phyloP scores from a whole-genome alignment of 2,113 vertebrate species.

The Phycodurus eques region DNA sequence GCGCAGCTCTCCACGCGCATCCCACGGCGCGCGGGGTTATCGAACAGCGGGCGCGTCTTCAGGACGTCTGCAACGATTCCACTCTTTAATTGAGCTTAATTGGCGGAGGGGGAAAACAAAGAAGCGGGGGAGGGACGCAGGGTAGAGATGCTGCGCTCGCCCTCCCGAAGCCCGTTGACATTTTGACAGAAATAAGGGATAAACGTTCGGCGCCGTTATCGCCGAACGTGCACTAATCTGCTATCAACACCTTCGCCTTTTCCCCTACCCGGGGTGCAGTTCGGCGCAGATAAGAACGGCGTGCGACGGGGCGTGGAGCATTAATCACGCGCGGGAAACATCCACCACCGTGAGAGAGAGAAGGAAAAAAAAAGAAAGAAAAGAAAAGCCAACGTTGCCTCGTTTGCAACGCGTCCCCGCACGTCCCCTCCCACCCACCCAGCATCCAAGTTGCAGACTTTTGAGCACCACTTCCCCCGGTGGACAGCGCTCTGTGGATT shows the following conservation, averaged over 20 bases:
- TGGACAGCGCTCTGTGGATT: conserved; percentile 55
- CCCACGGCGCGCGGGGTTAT: background rate
- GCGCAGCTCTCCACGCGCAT: background rate
- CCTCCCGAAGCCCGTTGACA: background rate
- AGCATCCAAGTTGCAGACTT: conserved; percentile 64
- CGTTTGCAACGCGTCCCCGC: conserved; percentile 33
- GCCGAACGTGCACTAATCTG: conserved; percentile 34
- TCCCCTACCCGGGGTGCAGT: conserved; percentile 36
- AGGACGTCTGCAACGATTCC: background rate
- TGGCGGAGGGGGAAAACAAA: background rate
- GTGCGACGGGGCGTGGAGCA: conserved; percentile 53
- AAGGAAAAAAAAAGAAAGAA: conserved; percentile 22
- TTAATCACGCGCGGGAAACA: conserved; percentile 54
- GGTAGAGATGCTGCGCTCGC: background rate
- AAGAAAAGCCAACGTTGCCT: conserved; percentile 16
- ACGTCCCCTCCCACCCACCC: conserved; percentile 3
- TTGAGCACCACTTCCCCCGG: conserved; percentile 56
- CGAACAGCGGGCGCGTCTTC: background rate
- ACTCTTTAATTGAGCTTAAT: background rate
- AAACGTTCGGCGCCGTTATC: background rate
- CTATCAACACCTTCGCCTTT: conserved; percentile 25
- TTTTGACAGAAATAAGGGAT: background rate
- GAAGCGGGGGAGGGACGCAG: background rate
- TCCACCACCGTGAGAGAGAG: conserved; percentile 35
- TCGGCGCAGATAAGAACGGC: conserved; percentile 41